Percentiles rank a stretch among this genome's conserved stretches.
Conservation (phyloP, 2,888 invertebrate genomes). For the Ellobium chinense region DNA sequence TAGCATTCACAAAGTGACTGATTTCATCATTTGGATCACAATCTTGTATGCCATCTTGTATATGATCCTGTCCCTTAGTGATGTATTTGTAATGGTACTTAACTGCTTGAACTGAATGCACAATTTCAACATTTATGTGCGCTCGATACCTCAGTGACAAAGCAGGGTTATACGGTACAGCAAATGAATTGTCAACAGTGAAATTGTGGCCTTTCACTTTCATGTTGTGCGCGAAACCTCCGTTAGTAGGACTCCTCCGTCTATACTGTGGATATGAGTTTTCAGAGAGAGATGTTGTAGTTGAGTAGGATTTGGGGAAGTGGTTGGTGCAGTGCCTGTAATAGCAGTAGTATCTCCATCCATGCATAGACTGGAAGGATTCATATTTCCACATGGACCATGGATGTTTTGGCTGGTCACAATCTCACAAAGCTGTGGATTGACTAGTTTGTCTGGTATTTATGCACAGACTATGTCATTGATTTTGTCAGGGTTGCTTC, state of each 20-base stretch:
- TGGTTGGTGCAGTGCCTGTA: background rate
- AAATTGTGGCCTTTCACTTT: background rate
- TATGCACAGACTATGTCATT: background rate
- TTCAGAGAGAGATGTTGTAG: background rate
- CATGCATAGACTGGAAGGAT: background rate
- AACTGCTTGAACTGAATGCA: background rate
- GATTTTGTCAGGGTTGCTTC: background rate
- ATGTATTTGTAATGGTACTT: slow-evolving; percentile 5
- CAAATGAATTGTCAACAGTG: background rate
- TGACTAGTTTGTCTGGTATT: background rate
- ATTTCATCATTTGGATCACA: background rate
- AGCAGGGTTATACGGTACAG: background rate
- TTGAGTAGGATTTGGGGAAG: background rate
- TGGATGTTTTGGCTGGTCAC: background rate
- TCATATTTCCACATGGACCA: background rate
- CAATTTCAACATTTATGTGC: slow-evolving; percentile 9
- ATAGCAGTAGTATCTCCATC: background rate
- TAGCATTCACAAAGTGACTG: background rate
- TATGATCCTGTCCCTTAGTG: background rate
- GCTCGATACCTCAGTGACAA: background rate
- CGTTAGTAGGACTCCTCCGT: background rate
- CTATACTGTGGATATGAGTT: background rate
- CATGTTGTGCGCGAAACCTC: background rate
- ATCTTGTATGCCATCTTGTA: background rate
- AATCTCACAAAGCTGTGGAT: background rate